These are phyloP conservation scores for Agrotis puta DNA, from an alignment of 2,888 invertebrate species.

Conservation along the genomic window DNA sequence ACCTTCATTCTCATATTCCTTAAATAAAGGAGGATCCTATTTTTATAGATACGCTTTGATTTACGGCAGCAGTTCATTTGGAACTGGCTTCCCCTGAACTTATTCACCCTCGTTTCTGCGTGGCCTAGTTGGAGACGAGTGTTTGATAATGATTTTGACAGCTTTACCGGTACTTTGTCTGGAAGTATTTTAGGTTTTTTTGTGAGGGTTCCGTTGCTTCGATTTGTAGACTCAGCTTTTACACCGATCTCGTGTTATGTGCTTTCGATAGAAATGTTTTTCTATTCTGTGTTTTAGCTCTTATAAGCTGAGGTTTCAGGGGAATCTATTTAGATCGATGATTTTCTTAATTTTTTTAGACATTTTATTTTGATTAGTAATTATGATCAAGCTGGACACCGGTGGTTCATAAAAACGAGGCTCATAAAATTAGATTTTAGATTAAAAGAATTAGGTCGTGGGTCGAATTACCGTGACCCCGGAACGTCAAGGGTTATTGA, in stretches of 20 bases:
- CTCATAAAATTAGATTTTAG: too few relatives aligned
- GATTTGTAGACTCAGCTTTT: constrained; percentile 1
- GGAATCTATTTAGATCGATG: too few relatives aligned
- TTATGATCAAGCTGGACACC: too few relatives aligned
- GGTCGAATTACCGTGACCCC: too few relatives aligned
- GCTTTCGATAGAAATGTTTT: background rate
- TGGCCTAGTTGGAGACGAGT: constrained; percentile 47
- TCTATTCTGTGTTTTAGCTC: too few relatives aligned
- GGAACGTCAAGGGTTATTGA: too few relatives aligned
- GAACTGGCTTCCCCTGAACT: constrained; percentile 50
- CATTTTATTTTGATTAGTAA: too few relatives aligned
- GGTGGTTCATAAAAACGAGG: too few relatives aligned
- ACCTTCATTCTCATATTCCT: constrained; percentile 36
- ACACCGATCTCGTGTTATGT: background rate
- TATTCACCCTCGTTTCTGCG: constrained; percentile 48
- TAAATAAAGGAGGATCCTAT: constrained; percentile 43
- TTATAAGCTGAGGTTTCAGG: too few relatives aligned
- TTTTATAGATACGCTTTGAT: constrained; percentile 61
- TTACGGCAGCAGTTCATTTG: constrained; percentile 57
- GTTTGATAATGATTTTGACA: constrained; percentile 52
- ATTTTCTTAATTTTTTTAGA: too few relatives aligned
- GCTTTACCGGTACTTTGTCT: constrained; percentile 34
- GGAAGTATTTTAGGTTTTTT: constrained; percentile 19
- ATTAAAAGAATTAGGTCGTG: too few relatives aligned
- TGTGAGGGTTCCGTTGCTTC: constrained; percentile 8